phyloP scores from a whole-genome alignment of 2,113 vertebrate species.

The Bufo gargarizans region DNA sequence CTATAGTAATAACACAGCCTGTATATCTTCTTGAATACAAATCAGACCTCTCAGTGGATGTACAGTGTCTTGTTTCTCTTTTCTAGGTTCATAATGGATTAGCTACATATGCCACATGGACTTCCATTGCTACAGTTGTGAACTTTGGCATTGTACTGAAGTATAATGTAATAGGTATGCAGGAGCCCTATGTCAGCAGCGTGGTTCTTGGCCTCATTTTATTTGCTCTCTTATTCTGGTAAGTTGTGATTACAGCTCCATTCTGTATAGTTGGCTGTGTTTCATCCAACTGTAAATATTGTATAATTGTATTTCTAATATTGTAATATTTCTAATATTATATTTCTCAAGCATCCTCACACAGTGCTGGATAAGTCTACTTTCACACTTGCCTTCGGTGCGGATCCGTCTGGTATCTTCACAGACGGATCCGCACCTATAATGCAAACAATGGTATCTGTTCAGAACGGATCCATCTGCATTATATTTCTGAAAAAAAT shows the following conservation, averaged over 20 bases:
- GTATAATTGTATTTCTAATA: no score
- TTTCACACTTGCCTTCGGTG: no score
- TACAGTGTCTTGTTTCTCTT: neutral
- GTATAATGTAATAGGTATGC: slow-evolving; percentile 22
- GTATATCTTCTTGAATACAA: neutral
- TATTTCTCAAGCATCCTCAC: no score
- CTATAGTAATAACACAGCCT: neutral
- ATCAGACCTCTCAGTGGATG: neutral
- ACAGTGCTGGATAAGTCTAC: no score
- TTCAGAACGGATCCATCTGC: no score
- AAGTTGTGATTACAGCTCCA: slow-evolving; percentile 29
- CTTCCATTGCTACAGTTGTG: slow-evolving; percentile 61
- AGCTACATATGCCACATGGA: slow-evolving; percentile 68
- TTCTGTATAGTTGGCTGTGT: no score
- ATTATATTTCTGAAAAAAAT: no score
- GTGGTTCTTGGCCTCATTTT: slow-evolving; percentile 62
- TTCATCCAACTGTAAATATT: no score
- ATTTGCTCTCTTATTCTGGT: slow-evolving; percentile 60
- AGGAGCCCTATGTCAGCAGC: slow-evolving; percentile 63
- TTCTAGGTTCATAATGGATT: slow-evolving; percentile 70
- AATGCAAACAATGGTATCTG: no score
- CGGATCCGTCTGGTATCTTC: no score
- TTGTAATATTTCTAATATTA: no score
- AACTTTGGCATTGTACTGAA: slow-evolving; percentile 64
- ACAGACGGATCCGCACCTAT: no score